A percentile compares a stretch with the other conserved stretches of the same genome.
Evolutionary conservation across 2,888 invertebrate species (phyloP).

Genomic region (Heliconius ethilla): DNA sequence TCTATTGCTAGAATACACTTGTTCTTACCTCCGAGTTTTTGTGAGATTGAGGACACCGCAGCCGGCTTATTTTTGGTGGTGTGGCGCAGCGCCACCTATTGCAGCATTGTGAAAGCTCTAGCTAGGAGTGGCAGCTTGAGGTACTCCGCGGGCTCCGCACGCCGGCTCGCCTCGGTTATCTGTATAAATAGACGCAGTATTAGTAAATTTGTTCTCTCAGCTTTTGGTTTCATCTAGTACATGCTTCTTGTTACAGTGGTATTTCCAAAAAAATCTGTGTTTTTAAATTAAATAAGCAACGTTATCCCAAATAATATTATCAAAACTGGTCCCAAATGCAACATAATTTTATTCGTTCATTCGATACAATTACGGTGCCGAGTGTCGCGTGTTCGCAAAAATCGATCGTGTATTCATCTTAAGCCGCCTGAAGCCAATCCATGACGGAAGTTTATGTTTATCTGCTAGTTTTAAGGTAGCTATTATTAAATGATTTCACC

Average conservation of each 20-base stretch:
- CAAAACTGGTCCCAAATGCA: not conserved
- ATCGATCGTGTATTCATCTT: slow-evolving; percentile 25
- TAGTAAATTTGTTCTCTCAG: slow-evolving; percentile 40
- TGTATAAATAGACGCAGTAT: slow-evolving; percentile 44
- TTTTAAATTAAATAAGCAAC: not conserved
- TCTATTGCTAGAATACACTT: not conserved
- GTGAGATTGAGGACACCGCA: too few species aligned
- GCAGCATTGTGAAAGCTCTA: slow-evolving; percentile 20
- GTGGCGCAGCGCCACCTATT: slow-evolving; percentile 36
- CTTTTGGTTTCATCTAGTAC: slow-evolving; percentile 28
- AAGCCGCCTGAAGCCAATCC: slow-evolving; percentile 8
- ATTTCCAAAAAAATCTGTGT: not conserved
- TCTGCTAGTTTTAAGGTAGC: slow-evolving; percentile 16
- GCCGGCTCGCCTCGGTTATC: slow-evolving; percentile 37
- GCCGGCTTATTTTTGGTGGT: not conserved
- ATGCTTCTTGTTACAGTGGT: slow-evolving; percentile 14
- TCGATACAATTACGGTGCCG: slow-evolving; percentile 6
- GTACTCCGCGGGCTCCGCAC: slow-evolving; percentile 21
- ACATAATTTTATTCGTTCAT: not conserved
- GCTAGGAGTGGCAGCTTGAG: slow-evolving; percentile 7
- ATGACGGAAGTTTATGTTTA: slow-evolving; percentile 13
- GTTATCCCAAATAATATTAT: not conserved
- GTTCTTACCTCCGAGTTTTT: slow-evolving; percentile 1
- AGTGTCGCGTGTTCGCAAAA: slow-evolving; percentile 15
- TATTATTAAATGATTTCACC: not conserved